These are phyloP conservation scores for Atherinomorus stipes DNA, from an alignment of 2,113 vertebrate species.

Conservation along the genomic window DNA sequence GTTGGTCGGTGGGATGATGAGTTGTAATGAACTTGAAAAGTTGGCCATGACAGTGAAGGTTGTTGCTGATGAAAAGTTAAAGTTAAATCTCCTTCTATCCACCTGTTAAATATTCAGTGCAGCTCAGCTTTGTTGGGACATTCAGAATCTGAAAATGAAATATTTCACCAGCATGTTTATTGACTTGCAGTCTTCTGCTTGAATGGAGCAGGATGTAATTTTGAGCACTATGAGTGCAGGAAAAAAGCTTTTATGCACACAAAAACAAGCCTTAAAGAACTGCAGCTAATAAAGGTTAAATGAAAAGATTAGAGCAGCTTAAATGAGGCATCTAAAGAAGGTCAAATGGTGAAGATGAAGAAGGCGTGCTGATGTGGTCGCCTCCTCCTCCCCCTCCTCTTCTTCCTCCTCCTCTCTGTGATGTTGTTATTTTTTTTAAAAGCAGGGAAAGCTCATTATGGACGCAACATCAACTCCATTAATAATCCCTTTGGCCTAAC, in stretches of 20 bases:
- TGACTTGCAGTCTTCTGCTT: background rate
- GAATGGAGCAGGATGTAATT: slow-evolving; percentile 7
- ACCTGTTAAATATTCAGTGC: background rate
- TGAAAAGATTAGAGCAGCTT: slow-evolving; percentile 29
- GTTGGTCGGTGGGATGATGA: too few relatives aligned
- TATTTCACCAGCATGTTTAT: background rate
- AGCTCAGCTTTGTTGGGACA: background rate
- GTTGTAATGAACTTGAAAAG: background rate
- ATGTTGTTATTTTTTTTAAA: slow-evolving; percentile 33
- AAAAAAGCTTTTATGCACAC: background rate
- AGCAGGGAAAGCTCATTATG: slow-evolving; percentile 51
- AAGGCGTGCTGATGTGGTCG: background rate
- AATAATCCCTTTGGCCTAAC: slow-evolving; percentile 54
- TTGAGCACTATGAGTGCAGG: background rate
- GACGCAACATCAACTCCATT: slow-evolving; percentile 59
- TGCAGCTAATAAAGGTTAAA: slow-evolving; percentile 50
- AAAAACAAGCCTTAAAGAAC: background rate
- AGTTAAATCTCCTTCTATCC: background rate
- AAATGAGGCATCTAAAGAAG: background rate
- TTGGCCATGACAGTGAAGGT: background rate
- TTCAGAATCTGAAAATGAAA: background rate
- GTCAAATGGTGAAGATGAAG: slow-evolving; percentile 25
- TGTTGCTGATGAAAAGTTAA: background rate
- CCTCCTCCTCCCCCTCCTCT: background rate
- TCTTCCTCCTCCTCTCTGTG: background rate